A percentile compares a stretch with the other conserved stretches of the same genome.
Conservation (phyloP, 2,888 invertebrate species). For the Diarsia rubi region DNA sequence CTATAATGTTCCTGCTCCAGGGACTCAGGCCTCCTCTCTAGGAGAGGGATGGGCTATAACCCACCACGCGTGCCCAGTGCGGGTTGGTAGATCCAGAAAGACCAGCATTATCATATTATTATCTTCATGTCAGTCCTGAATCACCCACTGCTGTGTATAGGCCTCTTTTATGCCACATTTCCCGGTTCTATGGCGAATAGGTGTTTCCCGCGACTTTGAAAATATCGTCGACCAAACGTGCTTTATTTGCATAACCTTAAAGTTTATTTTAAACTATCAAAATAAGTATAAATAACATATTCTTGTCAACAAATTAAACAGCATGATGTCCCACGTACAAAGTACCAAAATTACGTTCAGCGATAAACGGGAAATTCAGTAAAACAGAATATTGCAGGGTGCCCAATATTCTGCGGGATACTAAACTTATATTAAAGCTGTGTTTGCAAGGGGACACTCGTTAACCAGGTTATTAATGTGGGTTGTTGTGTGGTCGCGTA, state of each 20-base stretch:
- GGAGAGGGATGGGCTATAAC: no score
- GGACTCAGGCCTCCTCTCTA: no score
- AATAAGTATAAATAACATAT: background rate
- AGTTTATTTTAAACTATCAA: background rate
- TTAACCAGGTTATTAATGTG: constrained; percentile 60
- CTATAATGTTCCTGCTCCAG: no score
- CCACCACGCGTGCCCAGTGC: no score
- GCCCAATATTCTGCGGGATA: constrained; percentile 63
- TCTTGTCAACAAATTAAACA: constrained; percentile 39
- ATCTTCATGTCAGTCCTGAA: no score
- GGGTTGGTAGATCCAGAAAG: no score
- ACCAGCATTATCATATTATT: background rate
- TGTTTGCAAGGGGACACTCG: constrained; percentile 55
- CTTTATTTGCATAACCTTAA: background rate
- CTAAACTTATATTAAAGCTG: constrained; percentile 64
- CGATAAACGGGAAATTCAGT: constrained; percentile 60
- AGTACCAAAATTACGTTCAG: constrained; percentile 47
- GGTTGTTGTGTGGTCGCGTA: constrained; percentile 42
- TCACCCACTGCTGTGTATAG: no score
- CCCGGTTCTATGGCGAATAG: no score
- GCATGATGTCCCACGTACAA: constrained; percentile 25
- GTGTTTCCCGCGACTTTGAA: no score
- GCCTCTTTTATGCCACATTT: no score
- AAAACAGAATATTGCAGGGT: constrained; percentile 67
- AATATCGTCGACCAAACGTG: no score